Conservation (phyloP, 1,140 invertebrate species). For the Leptopilina clavipes region DNA sequence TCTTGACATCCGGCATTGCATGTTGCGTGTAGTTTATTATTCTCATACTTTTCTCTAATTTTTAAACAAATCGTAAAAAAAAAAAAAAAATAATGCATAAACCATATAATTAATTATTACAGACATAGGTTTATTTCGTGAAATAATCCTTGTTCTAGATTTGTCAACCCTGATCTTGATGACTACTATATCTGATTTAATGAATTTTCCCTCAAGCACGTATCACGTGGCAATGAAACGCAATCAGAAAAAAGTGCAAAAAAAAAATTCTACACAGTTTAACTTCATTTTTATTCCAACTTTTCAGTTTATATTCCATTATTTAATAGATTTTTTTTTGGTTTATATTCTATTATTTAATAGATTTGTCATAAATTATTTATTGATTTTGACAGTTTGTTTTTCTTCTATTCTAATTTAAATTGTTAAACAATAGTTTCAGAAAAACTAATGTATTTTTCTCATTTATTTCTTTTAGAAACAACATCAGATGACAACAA, state of each 20-base stretch:
- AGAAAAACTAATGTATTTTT: slow-evolving; percentile 5
- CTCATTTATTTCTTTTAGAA: slow-evolving; percentile 61
- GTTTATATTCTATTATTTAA: too few relatives aligned
- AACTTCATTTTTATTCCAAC: background rate
- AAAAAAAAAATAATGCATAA: background rate
- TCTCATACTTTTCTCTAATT: slow-evolving; percentile 5
- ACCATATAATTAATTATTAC: slow-evolving; percentile 1
- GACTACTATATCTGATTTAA: background rate
- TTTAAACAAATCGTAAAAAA: slow-evolving; percentile 1
- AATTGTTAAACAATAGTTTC: background rate
- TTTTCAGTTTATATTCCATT: background rate
- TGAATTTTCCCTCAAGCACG: slow-evolving; percentile 24
- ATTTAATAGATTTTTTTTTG: too few relatives aligned
- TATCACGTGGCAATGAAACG: background rate
- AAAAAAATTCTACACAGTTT: background rate
- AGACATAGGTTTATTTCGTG: background rate
- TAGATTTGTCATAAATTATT: too few relatives aligned
- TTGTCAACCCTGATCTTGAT: slow-evolving; percentile 33
- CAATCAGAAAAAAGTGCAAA: background rate
- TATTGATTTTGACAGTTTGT: too few relatives aligned
- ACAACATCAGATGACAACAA: slow-evolving; percentile 69
- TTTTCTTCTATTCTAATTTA: too few relatives aligned
- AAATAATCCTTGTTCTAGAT: slow-evolving; percentile 14
- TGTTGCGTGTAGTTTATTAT: background rate
- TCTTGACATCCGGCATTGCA: slow-evolving; percentile 33